Evolutionary conservation across 2,888 invertebrate genomes (phyloP).

Genomic region (Patella pellucida): DNA sequence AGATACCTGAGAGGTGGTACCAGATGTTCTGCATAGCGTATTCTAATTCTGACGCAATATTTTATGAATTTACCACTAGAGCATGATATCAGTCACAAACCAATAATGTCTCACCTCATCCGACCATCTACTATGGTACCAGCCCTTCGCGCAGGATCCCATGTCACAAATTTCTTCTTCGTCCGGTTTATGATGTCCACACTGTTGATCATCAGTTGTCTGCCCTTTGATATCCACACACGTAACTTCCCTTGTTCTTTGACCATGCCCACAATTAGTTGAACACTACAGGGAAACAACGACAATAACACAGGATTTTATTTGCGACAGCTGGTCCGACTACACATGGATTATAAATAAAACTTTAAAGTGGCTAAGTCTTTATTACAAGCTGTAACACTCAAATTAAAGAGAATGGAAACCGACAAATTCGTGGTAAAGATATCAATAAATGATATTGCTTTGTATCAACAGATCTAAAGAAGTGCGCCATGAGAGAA

Average conservation of each 20-base stretch:
- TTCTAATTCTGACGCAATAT: neutral
- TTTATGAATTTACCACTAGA: neutral
- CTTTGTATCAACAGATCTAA: too few relatives aligned
- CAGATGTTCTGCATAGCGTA: neutral
- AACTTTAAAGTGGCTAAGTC: too few relatives aligned
- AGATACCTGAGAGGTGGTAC: too few relatives aligned
- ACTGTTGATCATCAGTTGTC: conserved; percentile 74
- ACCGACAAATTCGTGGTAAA: too few relatives aligned
- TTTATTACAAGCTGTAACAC: too few relatives aligned
- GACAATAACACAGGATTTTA: neutral
- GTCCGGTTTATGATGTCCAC: conserved; percentile 72
- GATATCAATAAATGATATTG: too few relatives aligned
- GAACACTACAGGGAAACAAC: conserved; percentile 76
- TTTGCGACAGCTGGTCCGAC: too few relatives aligned
- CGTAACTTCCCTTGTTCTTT: conserved; percentile 75
- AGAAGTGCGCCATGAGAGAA: too few relatives aligned
- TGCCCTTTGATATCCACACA: conserved; percentile 72
- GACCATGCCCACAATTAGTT: conserved; percentile 78
- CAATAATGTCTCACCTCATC: conserved; percentile 69
- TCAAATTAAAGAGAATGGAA: too few relatives aligned
- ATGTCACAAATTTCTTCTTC: conserved; percentile 76
- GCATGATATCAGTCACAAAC: neutral
- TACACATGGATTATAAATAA: neutral
- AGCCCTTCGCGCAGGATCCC: conserved; percentile 74
- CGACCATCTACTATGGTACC: conserved; percentile 79